A percentile compares a stretch with the other conserved stretches of the same genome.
These are phyloP conservation scores for Athalia circularis DNA, from an alignment of 2,888 invertebrate species.

Conservation along the genomic window DNA sequence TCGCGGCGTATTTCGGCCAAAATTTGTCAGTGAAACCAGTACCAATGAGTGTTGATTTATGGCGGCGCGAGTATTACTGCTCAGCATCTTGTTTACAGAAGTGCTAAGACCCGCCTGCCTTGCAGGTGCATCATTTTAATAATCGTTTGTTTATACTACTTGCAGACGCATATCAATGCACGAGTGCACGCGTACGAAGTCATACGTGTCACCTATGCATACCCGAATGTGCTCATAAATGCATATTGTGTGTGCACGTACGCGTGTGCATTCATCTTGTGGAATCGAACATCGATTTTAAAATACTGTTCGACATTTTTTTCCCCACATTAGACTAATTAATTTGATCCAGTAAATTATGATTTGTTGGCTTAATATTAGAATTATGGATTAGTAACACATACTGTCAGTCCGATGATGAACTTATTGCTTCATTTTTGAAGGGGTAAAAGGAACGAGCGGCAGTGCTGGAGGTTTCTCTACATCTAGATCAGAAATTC, in stretches of 20 bases:
- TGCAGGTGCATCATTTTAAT: slow-evolving; percentile 66
- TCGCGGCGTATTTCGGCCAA: slow-evolving; percentile 63
- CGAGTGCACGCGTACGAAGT: slow-evolving; percentile 14
- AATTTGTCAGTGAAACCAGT: slow-evolving; percentile 66
- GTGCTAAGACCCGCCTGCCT: slow-evolving; percentile 70
- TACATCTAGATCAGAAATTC: slow-evolving; percentile 62
- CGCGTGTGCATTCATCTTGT: background rate
- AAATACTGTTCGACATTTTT: slow-evolving; percentile 19
- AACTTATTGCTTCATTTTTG: slow-evolving; percentile 26
- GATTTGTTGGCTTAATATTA: no score
- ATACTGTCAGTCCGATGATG: background rate
- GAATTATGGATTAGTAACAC: no score
- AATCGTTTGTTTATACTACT: slow-evolving; percentile 49
- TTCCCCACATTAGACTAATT: background rate
- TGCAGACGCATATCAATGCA: background rate
- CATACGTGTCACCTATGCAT: background rate
- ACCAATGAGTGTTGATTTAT: slow-evolving; percentile 71
- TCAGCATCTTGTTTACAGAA: slow-evolving; percentile 74
- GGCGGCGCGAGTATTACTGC: slow-evolving; percentile 73
- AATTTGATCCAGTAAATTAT: no score
- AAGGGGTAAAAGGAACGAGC: slow-evolving; percentile 66
- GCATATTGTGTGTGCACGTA: background rate
- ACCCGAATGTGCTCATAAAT: background rate
- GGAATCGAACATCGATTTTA: slow-evolving; percentile 7
- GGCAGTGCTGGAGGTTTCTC: slow-evolving; percentile 62